Evolutionary conservation across 1,140 invertebrate species (phyloP), one percentile per base, ranked within the genome.

Genomic region (Hyles vespertilio): DNA sequence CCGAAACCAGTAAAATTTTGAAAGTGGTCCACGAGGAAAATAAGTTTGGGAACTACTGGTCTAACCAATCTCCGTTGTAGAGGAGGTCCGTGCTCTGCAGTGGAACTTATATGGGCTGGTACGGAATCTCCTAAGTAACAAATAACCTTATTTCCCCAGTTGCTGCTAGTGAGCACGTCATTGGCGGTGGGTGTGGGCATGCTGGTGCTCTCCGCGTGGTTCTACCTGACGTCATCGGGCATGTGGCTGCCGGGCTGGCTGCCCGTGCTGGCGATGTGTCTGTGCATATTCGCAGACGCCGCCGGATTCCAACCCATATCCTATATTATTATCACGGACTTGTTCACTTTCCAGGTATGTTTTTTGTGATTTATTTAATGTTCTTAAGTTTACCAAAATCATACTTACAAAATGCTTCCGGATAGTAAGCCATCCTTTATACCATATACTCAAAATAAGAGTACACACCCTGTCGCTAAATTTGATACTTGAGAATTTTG

Each of bases 271-370:
- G 83, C 85, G 12, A 78, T 88, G 78, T 84, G 80, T 12, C 36
- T 82, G 0, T 79, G 77, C 59, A 85, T 88, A 61, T 83, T 88
- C 59, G 79, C 81, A 5, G 82, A 86, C 50, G 83, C 85, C 0
- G 83, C 83, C 3, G 85, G 85, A 7, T 85, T 88, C 62, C 83
- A 88, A 44, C 83, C 85, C 5, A 82, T 88, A 43, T 81, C 83
- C 0, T 88, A 85, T 32, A 83, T 88, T 22, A 84, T 88, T 22
- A 84, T 86, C 33, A 84, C 85, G 3, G 85, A 88, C 50, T 33
- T 88, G 32, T 88, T 88, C 36, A 81, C 74, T 2, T 88, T 88
- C 63, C 85, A 86, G 68, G 85, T 88, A 33, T 62, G 73, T 63
- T 52, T 51, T 32, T 8, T 49, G 22, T 33, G 33, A 9, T 36